phyloP scores from a whole-genome alignment of 2,113 vertebrate genomes.

The Tyrannus savana region DNA sequence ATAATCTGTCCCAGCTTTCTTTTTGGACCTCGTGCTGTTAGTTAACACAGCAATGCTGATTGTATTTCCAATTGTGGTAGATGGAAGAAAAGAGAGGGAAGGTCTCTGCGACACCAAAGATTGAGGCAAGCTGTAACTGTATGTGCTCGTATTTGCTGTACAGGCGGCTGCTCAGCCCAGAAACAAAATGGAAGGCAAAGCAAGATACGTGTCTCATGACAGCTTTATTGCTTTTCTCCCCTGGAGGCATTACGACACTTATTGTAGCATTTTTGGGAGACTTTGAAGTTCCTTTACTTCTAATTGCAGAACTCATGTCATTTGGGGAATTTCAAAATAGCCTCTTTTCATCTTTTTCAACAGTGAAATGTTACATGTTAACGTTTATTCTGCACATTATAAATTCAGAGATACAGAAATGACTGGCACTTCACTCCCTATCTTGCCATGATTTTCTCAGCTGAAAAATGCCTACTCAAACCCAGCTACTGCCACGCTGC shows the following conservation, averaged over 20 bases:
- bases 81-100: background rate
- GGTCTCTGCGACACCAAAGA: background rate
- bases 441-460: background rate
- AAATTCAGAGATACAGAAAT: conserved; percentile 37
- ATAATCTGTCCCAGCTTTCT: background rate
- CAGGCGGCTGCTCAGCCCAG: background rate
- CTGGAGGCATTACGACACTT: conserved; percentile 33
- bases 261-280: conserved; percentile 51
- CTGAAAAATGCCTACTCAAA: conserved; percentile 1
- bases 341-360: conserved; percentile 65
- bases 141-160: background rate
- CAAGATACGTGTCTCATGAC: background rate
- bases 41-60: background rate
- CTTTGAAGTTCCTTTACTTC: conserved; percentile 68
- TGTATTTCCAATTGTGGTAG: background rate
- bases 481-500: background rate
- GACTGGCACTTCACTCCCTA: background rate
- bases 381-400: conserved; percentile 15
- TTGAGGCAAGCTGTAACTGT: background rate
- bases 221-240: conserved; percentile 52
- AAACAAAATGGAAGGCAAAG: conserved; percentile 52
- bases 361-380: conserved; percentile 45
- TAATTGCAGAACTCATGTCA: conserved; percentile 62
- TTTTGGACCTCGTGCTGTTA: background rate
- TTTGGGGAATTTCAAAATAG: conserved; percentile 65